Percentiles rank a stretch among this genome's conserved stretches.
Conservation (phyloP, 2,113 vertebrate genomes). For the Aspidoscelis tigris region DNA sequence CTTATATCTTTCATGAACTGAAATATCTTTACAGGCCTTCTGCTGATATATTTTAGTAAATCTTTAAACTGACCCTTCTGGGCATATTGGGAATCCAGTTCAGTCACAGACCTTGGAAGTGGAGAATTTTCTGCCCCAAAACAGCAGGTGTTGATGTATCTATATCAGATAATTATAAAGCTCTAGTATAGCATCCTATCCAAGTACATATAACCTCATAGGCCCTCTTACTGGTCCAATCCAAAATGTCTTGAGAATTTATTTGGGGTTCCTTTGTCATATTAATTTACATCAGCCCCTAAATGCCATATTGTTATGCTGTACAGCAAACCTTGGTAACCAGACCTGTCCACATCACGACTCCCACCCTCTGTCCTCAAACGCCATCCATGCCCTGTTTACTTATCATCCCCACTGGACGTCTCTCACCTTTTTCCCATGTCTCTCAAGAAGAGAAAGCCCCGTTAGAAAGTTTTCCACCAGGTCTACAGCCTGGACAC, state of each 20-base stretch:
- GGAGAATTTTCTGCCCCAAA: too few species aligned
- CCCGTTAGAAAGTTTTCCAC: constrained; percentile 33
- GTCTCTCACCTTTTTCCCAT: constrained; percentile 25
- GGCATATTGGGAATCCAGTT: too few species aligned
- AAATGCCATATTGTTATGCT: not conserved
- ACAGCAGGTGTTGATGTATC: not conserved
- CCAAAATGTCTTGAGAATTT: not conserved
- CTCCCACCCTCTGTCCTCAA: not conserved
- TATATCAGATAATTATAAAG: not conserved
- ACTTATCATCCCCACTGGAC: too few species aligned
- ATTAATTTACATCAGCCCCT: not conserved
- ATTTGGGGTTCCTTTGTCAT: not conserved
- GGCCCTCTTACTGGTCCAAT: not conserved
- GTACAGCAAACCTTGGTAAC: not conserved
- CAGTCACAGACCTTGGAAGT: not conserved
- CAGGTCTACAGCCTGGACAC: constrained; percentile 6
- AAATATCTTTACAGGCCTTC: too few species aligned
- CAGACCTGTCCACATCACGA: not conserved
- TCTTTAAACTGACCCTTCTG: too few species aligned
- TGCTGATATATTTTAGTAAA: too few species aligned
- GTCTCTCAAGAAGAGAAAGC: constrained; percentile 29
- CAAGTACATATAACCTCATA: not conserved
- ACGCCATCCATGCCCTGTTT: not conserved
- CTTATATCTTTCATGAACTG: too few species aligned
- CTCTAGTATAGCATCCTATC: not conserved